Conservation (phyloP, 2,113 vertebrate species). For the Scartelaos histophorus region DNA sequence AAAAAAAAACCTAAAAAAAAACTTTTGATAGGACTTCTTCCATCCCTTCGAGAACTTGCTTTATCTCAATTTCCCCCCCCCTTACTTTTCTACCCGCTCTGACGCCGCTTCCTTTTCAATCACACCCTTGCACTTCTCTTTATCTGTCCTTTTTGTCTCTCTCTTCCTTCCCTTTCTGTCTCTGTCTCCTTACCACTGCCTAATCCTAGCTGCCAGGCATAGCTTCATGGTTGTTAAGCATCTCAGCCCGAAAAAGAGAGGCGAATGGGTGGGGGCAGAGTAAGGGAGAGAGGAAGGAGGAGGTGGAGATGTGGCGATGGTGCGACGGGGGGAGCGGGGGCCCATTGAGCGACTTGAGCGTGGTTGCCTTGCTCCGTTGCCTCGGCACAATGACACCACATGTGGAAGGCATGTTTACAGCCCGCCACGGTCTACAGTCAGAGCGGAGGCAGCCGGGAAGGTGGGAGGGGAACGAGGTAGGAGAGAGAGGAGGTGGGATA, state of each 20-base stretch:
- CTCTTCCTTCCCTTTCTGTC: conserved; percentile 49
- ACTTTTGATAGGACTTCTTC: conserved; percentile 31
- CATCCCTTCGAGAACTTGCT: conserved; percentile 13
- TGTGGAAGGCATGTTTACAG: conserved; percentile 68
- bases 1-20: conserved; percentile 13
- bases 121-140: conserved; percentile 37
- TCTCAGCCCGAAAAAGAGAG: conserved; percentile 48
- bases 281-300: background rate
- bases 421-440: conserved; percentile 48
- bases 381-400: conserved; percentile 62
- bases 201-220: conserved; percentile 73
- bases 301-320: background rate
- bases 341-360: conserved; percentile 67
- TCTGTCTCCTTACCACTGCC: conserved; percentile 45
- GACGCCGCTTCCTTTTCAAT: conserved; percentile 21
- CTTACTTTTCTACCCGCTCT: conserved; percentile 7
- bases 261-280: conserved; percentile 9
- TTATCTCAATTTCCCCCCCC: conserved; percentile 33
- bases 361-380: conserved; percentile 66
- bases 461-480: conserved; percentile 37
- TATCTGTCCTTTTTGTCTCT: conserved; percentile 46
- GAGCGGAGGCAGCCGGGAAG: conserved; percentile 41
- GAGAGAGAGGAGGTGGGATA: conserved; percentile 52
- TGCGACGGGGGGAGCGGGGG: conserved; percentile 34
- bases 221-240: conserved; percentile 72